Evolutionary conservation across 2,113 vertebrate species (phyloP).

Genomic region (Corythoichthys intestinalis): DNA sequence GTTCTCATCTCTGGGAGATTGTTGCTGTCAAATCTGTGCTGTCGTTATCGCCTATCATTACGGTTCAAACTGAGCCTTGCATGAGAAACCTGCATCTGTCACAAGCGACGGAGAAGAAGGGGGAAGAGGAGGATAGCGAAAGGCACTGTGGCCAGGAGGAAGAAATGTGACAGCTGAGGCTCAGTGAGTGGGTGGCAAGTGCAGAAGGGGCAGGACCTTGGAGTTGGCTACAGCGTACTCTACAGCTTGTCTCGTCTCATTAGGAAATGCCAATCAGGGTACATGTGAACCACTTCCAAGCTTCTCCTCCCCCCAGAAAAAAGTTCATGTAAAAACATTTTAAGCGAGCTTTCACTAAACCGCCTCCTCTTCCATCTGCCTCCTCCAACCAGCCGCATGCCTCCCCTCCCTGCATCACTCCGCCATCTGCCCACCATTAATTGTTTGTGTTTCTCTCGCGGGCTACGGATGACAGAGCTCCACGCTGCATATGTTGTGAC

Average conservation of each 20-base stretch:
- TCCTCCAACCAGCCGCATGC: slow-evolving; percentile 9
- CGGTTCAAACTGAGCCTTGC: slow-evolving; percentile 49
- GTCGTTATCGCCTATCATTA: slow-evolving; percentile 63
- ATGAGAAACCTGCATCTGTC: slow-evolving; percentile 49
- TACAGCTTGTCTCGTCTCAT: slow-evolving; percentile 69
- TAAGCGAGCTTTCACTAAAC: slow-evolving; percentile 47
- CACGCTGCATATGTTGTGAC: slow-evolving; percentile 56
- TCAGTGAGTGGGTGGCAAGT: slow-evolving; percentile 62
- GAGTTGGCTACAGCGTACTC: slow-evolving; percentile 60
- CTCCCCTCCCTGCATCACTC: slow-evolving; percentile 33
- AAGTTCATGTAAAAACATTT: slow-evolving; percentile 34
- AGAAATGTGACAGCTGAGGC: slow-evolving; percentile 67
- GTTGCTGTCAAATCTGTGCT: slow-evolving; percentile 53
- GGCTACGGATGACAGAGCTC: slow-evolving; percentile 47
- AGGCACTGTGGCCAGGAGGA: slow-evolving; percentile 39
- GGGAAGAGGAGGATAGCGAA: not conserved
- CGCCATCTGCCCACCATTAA: slow-evolving; percentile 71
- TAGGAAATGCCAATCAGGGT: slow-evolving; percentile 67
- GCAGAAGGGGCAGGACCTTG: slow-evolving; percentile 67
- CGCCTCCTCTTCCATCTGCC: slow-evolving; percentile 46
- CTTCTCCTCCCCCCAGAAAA: slow-evolving; percentile 16
- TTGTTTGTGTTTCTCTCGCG: slow-evolving; percentile 59
- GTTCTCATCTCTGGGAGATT: slow-evolving; percentile 56
- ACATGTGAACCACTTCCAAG: slow-evolving; percentile 60
- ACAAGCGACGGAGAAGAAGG: slow-evolving; percentile 10